Conservation (phyloP, 2,113 vertebrate genomes). For the Vanacampus margaritifer region DNA sequence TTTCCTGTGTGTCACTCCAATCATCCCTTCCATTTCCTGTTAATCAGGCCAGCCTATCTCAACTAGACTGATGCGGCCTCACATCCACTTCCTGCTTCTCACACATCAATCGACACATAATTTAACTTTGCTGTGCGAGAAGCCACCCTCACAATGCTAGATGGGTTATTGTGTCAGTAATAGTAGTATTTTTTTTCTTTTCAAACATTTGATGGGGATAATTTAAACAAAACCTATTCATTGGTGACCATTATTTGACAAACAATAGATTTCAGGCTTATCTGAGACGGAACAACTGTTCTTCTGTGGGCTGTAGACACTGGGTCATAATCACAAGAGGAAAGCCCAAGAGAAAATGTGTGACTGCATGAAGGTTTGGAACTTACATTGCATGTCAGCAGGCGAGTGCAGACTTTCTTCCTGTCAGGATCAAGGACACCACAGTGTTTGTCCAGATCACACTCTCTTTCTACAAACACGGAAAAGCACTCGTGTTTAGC, state of each 20-base stretch:
- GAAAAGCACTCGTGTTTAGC: slow-evolving; percentile 10
- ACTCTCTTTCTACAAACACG: slow-evolving; percentile 81
- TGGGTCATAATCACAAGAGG: neutral
- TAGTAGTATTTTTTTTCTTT: neutral
- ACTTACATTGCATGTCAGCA: slow-evolving; percentile 91
- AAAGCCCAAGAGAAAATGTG: neutral
- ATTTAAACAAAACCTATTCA: neutral
- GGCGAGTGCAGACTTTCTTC: slow-evolving; percentile 90
- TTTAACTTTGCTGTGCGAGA: too few relatives aligned
- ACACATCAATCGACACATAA: too few relatives aligned
- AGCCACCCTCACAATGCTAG: too few relatives aligned
- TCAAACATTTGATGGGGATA: neutral
- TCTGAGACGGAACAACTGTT: neutral
- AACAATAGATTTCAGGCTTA: neutral
- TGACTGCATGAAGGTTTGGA: neutral
- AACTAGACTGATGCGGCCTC: too few relatives aligned
- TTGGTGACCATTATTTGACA: neutral
- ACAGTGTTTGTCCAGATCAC: slow-evolving; percentile 89
- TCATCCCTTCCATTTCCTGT: too few relatives aligned
- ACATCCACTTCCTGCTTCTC: too few relatives aligned
- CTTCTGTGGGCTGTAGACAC: too few relatives aligned
- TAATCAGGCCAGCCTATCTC: too few relatives aligned
- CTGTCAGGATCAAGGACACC: slow-evolving; percentile 88
- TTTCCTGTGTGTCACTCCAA: too few relatives aligned
- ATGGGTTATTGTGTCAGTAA: too few relatives aligned